Percentiles rank a stretch among this genome's conserved stretches.
Conservation (phyloP, 2,888 invertebrate species). For the Cheilosia pagana region DNA sequence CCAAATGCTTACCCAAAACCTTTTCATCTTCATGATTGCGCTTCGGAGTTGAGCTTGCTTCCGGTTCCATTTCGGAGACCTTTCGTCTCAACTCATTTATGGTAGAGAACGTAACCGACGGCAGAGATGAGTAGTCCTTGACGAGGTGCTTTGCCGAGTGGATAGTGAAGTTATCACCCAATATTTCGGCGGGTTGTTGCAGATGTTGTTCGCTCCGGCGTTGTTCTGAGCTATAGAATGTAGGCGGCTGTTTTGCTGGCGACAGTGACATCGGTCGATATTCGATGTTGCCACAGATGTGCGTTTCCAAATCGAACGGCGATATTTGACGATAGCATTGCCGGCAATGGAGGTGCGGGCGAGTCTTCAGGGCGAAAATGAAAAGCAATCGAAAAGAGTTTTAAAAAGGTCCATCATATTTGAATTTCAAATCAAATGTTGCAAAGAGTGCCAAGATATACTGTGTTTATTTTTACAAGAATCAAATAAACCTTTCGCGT, state of each 20-base stretch:
- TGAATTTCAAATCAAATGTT: too few relatives aligned
- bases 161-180: slow-evolving; percentile 23
- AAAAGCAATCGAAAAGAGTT: not conserved
- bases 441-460: too few relatives aligned
- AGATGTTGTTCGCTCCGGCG: not conserved
- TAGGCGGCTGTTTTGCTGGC: slow-evolving; percentile 6
- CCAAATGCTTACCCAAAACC: slow-evolving; percentile 74
- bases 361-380: slow-evolving; percentile 24
- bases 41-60: slow-evolving; percentile 16
- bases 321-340: slow-evolving; percentile 67
- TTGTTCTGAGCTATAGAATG: not conserved
- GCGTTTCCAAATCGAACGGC: slow-evolving; percentile 63
- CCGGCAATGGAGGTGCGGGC: slow-evolving; percentile 67
- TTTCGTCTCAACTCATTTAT: slow-evolving; percentile 46
- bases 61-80: slow-evolving; percentile 58
- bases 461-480: too few relatives aligned
- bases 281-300: slow-evolving; percentile 24
- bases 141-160: not conserved
- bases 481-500: too few relatives aligned
- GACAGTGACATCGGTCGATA: not conserved
- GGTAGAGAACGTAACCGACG: slow-evolving; percentile 47
- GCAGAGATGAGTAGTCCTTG: slow-evolving; percentile 21
- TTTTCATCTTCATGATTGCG: slow-evolving; percentile 77
- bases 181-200: slow-evolving; percentile 19
- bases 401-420: too few relatives aligned